Evolutionary conservation across 2,797 vertebrate genomes (phyloP).

Genomic region (Sternotherus odoratus): DNA sequence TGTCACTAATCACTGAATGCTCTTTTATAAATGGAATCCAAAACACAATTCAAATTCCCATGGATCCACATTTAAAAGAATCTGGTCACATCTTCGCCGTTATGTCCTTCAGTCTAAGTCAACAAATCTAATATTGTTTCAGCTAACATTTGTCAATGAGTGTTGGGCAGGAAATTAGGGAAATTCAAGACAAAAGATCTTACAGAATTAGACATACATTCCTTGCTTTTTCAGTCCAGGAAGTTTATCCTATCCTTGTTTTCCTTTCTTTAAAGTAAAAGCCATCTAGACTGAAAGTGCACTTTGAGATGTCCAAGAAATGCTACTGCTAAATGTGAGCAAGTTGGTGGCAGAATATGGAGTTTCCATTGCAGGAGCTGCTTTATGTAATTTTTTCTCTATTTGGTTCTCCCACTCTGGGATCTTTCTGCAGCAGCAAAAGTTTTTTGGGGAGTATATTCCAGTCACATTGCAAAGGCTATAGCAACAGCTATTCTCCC

Average conservation of each 20-base stretch:
- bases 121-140: background rate
- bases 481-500: background rate
- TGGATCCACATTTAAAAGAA: background rate
- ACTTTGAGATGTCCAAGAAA: background rate
- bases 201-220: background rate
- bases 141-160: background rate
- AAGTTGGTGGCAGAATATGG: background rate
- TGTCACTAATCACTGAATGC: background rate
- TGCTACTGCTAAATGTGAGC: background rate
- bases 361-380: background rate
- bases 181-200: background rate
- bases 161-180: background rate
- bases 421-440: background rate
- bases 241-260: background rate
- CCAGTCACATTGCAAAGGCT: background rate
- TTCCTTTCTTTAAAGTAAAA: background rate
- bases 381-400: background rate
- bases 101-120: background rate
- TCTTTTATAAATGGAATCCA: background rate
- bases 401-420: background rate
- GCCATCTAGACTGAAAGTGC: background rate
- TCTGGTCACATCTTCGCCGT: background rate
- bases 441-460: background rate
- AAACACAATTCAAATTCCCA: background rate
- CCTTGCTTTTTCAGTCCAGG: background rate